A percentile compares a stretch with the other conserved stretches of the same genome.
Evolutionary conservation across 2,888 invertebrate genomes (phyloP).

Genomic region (Coelogynopora nodosa): DNA sequence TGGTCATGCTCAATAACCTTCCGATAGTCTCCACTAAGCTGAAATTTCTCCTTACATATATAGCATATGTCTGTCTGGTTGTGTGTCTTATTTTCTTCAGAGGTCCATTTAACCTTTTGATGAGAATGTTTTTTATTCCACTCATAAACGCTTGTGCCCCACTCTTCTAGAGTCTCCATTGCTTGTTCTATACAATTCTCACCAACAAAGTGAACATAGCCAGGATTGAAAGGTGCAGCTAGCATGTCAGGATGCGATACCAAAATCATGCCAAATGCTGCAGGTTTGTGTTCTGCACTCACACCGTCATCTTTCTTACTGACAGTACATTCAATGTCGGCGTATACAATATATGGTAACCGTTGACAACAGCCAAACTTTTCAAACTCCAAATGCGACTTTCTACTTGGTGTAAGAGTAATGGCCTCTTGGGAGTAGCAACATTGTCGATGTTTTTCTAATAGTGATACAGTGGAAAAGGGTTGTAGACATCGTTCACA

Average conservation of each 20-base stretch:
- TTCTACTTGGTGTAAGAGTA: not conserved
- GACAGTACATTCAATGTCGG: not conserved
- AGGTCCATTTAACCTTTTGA: not conserved
- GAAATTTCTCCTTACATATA: no score
- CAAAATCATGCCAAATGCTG: not conserved
- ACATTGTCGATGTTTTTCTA: not conserved
- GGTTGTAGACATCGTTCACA: constrained; percentile 40
- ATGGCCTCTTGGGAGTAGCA: not conserved
- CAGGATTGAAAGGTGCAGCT: not conserved
- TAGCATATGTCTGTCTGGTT: not conserved
- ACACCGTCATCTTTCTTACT: not conserved
- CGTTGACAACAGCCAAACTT: not conserved
- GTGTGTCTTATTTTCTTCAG: not conserved
- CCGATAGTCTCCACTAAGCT: no score
- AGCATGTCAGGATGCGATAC: not conserved
- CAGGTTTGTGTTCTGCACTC: not conserved
- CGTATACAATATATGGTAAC: not conserved
- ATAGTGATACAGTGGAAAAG: not conserved
- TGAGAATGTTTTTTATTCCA: not conserved
- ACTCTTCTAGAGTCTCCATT: not conserved
- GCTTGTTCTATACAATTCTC: not conserved
- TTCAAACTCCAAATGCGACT: not conserved
- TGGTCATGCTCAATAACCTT: constrained; percentile 47
- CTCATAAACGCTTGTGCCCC: not conserved
- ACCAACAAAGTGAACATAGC: not conserved